A percentile compares a stretch with the other conserved stretches of the same genome.
Evolutionary conservation across 2,888 invertebrate species (phyloP).

Genomic region (Scaptomyza caliginosa): DNA sequence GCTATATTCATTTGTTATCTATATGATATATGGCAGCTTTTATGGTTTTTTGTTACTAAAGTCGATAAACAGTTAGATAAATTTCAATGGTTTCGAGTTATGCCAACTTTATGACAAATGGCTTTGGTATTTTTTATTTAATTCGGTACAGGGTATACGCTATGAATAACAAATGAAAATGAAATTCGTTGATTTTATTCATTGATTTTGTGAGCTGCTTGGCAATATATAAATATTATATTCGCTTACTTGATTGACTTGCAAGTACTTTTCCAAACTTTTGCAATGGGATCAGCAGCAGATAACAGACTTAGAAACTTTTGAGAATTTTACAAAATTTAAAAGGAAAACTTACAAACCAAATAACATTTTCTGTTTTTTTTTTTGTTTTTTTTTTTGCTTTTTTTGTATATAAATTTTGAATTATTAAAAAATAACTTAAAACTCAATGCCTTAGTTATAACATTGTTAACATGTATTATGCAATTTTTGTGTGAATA

Average conservation of each 20-base stretch:
- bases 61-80: no score
- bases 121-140: background rate
- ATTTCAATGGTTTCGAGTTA: no score
- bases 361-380: constrained; percentile 37
- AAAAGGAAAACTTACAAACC: constrained; percentile 44
- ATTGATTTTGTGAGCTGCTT: constrained; percentile 18
- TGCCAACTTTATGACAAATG: no score
- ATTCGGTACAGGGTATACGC: constrained; percentile 8
- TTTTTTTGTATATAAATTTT: constrained; percentile 14
- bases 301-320: background rate
- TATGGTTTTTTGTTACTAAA: background rate
- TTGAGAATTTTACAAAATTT: background rate
- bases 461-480: constrained; percentile 14
- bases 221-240: background rate
- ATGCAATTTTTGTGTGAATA: constrained; percentile 1
- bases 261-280: constrained; percentile 5
- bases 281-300: background rate
- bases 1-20: background rate
- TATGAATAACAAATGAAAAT: constrained; percentile 14
- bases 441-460: constrained; percentile 26
- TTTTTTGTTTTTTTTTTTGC: background rate
- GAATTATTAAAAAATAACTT: constrained; percentile 6
- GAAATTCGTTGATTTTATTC: constrained; percentile 65
- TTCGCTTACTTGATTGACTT: constrained; percentile 7
- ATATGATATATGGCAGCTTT: constrained; percentile 1